Evolutionary conservation across 2,113 vertebrate species (phyloP).

Genomic region (Uria lomvia): DNA sequence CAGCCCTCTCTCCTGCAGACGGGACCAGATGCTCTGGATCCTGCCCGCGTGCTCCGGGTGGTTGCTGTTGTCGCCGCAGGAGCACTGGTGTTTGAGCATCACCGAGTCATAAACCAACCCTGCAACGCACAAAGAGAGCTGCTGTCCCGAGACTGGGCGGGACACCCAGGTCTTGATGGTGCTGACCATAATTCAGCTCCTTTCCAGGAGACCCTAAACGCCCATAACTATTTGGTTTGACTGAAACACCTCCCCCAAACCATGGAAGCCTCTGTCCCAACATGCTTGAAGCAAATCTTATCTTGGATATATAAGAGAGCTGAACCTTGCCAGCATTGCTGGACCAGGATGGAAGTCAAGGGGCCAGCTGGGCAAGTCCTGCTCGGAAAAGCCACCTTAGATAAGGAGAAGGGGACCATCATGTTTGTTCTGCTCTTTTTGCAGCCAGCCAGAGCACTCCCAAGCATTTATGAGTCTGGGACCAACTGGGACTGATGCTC

Average conservation of each 20-base stretch:
- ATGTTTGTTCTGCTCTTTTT: background rate
- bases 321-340: background rate
- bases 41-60: constrained; percentile 86
- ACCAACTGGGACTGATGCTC: rapidly evolving
- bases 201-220: background rate
- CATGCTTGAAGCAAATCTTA: background rate
- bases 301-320: background rate
- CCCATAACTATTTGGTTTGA: rapidly evolving
- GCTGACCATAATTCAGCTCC: background rate
- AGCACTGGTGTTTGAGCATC: constrained; percentile 92
- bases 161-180: background rate
- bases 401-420: background rate
- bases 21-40: constrained; percentile 91
- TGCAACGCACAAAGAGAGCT: constrained; percentile 28
- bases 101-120: constrained; percentile 90
- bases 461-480: rapidly evolving
- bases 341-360: background rate
- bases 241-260: background rate
- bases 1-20: constrained; percentile 86
- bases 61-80: constrained; percentile 87
- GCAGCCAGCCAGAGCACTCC: background rate
- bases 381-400: background rate
- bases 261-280: background rate
- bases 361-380: background rate
- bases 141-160: background rate